Evolutionary conservation across 2,888 invertebrate genomes (phyloP), one percentile per base, ranked within the genome.

Genomic region (Syrista parreyssii): DNA sequence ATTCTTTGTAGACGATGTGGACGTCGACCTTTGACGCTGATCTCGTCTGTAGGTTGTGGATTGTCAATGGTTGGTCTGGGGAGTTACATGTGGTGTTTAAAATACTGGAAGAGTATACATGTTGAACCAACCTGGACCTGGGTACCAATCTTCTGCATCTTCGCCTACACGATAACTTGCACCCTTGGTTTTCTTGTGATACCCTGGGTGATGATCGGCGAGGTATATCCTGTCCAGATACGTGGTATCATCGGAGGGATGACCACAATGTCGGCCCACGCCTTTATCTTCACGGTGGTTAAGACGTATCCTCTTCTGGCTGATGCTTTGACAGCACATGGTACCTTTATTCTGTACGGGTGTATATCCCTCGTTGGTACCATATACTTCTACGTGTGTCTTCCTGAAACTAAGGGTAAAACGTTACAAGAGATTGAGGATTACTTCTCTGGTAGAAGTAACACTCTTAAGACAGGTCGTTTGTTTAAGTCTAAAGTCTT

Each of bases 161-260:
- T 93, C 85, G 83, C 93, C 12, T 95, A 95, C 89, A 94, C 93
- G 11, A 92, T 94, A 68, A 92, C 93, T 12, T 95, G 95, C 80
- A 95, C 95, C 0, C 89, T 95, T 12, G 95, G 95, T 12, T 95
- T 94, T 85, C 90, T 95, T 75, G 94, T 95, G 69, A 94, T 95
- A 31, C 95, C 95, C 0, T 95, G 95, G 95, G 93, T 95, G 12
- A 95, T 95, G 95, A 95, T 95, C 78, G 95, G 95, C n/a, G 95
- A 95, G 89, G 94, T 95, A 35, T 95, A 95, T 89, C 95, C 95
- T 0, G 93, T 91, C 0, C 91, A 94, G 92, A 94, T 95, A 1
- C 93, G 95, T 4, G 95, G 95, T 1, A 92, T 95, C 11, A 92
- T 95, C 4, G 95, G 95, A 0, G 95, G 95, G 0, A 86, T 95